phyloP scores from a whole-genome alignment of 2,113 vertebrate species.

The Myiozetetes cayanensis region DNA sequence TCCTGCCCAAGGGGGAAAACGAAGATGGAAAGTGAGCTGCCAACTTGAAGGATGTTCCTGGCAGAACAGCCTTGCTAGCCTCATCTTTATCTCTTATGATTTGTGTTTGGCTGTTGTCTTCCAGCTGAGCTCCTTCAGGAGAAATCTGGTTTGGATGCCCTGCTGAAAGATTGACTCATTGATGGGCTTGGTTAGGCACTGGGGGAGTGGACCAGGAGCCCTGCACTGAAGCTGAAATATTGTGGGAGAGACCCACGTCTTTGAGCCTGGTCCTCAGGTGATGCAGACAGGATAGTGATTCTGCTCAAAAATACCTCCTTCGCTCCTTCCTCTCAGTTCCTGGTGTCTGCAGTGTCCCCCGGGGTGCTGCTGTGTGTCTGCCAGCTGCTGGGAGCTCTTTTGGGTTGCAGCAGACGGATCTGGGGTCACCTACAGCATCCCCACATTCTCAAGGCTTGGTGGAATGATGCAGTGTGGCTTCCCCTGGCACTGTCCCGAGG shows the following conservation, averaged over 20 bases:
- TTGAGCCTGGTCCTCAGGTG: not conserved
- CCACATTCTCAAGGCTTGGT: fast-evolving
- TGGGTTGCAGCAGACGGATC: not conserved
- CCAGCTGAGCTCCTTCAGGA: not conserved
- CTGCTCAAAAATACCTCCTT: not conserved
- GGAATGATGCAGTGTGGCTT: not conserved
- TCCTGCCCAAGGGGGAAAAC: not conserved
- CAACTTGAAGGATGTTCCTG: not conserved
- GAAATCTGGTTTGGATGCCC: not conserved
- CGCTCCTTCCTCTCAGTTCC: fast-evolving
- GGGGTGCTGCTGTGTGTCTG: not conserved
- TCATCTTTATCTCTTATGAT: not conserved
- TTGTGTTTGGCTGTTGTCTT: not conserved
- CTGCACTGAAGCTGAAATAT: fast-evolving
- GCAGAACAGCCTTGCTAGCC: not conserved
- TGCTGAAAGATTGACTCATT: fast-evolving
- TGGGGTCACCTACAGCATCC: fast-evolving
- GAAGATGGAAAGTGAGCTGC: not conserved
- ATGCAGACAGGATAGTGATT: not conserved
- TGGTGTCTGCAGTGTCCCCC: not conserved
- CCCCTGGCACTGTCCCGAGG: fast-evolving
- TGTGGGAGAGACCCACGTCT: fast-evolving
- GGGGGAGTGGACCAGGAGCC: not conserved
- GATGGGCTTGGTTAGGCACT: not conserved
- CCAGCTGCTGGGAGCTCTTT: not conserved